A percentile compares a stretch with the other conserved stretches of the same genome.
Conservation (phyloP, 2,888 invertebrate species). For the Mesopsocus fuscifrons region DNA sequence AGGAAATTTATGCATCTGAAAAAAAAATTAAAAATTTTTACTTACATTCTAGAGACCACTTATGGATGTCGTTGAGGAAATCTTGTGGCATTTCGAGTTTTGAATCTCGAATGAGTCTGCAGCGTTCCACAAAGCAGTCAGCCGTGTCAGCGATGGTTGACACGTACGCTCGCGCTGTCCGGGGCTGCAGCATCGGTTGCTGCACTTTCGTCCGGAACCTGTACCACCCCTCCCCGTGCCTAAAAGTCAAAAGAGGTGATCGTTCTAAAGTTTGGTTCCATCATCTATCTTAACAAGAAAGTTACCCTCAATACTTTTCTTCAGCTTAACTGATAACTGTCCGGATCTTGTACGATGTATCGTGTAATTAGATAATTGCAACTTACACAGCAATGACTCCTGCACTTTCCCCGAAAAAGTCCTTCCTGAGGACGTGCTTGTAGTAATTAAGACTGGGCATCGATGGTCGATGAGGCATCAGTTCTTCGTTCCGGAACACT, state of each 20-base stretch:
- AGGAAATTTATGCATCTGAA: no score
- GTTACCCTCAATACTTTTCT: no score
- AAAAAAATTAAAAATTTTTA: no score
- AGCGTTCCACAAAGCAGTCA: constrained; percentile 42
- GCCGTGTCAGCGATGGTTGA: constrained; percentile 44
- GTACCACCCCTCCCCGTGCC: constrained; percentile 69
- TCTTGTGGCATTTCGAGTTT: constrained; percentile 40
- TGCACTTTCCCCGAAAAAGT: constrained; percentile 44
- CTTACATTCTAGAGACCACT: constrained; percentile 67
- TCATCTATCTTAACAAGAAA: no score
- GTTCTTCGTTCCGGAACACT: constrained; percentile 47
- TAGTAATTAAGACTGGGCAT: constrained; percentile 59
- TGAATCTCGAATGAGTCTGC: constrained; percentile 33
- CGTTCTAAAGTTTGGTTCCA: no score
- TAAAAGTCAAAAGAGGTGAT: no score
- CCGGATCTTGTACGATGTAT: no score
- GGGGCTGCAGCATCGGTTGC: constrained; percentile 53
- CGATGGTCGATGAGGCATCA: constrained; percentile 46
- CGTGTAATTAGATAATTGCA: background rate
- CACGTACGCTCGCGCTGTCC: constrained; percentile 50
- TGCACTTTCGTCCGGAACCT: constrained; percentile 58
- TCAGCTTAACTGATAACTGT: no score
- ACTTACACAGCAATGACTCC: constrained; percentile 59
- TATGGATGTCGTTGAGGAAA: constrained; percentile 51
- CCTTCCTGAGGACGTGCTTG: constrained; percentile 44